phyloP scores from a whole-genome alignment of 2,797 vertebrate species.

The Nyctalus aviator region DNA sequence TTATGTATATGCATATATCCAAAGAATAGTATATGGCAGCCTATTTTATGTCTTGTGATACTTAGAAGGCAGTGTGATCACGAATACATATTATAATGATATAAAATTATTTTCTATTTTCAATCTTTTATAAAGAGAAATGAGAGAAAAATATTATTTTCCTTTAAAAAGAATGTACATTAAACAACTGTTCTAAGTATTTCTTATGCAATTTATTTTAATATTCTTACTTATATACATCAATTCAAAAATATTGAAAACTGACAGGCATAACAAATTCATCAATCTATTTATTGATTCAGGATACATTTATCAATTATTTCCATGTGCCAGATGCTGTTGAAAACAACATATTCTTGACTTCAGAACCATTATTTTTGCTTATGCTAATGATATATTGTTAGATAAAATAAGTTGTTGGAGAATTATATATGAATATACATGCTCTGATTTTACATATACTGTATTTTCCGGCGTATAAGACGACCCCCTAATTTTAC shows the following conservation, averaged over 20 bases:
- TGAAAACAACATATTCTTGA: neutral
- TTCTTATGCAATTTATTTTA: neutral
- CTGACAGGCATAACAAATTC: neutral
- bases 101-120: neutral
- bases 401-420: neutral
- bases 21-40: neutral
- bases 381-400: neutral
- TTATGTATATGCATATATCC: neutral
- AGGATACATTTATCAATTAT: neutral
- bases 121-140: neutral
- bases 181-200: neutral
- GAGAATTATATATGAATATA: neutral
- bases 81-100: neutral
- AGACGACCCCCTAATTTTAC: too few species aligned
- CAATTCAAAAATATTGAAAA: neutral
- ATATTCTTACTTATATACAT: neutral
- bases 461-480: too few species aligned
- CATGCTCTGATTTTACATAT: neutral
- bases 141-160: neutral
- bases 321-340: neutral
- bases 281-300: neutral
- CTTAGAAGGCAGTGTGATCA: neutral
- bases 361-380: neutral
- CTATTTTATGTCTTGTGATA: neutral
- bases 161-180: neutral